Evolutionary conservation across 1,140 invertebrate species (phyloP), one percentile per base, ranked within the genome.

Genomic region (Anadara kagoshimensis): DNA sequence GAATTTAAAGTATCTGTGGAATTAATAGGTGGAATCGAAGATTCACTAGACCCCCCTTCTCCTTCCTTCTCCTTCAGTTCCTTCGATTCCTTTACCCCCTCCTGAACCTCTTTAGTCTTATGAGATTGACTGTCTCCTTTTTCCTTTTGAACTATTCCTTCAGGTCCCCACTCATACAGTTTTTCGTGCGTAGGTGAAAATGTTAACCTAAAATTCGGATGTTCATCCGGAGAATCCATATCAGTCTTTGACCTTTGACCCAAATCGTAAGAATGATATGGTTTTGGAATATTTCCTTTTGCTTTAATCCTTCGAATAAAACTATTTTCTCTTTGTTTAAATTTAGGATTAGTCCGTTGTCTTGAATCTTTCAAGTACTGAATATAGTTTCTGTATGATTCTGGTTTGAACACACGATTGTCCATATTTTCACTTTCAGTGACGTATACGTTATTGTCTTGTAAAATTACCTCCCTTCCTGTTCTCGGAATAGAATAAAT

Each of bases 351-450:
- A 36, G 29, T 36, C 29, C 29, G 29, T 36, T 36, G 29, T 54
- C 74, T 78, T 5, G 75, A 71, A 29, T 78, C 76, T 69, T 78
- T 75, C 16, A 80, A 56, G 18, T 73, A 68, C 49, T 80, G 79
- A 5, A 80, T 44, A 62, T 80, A 80, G 59, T 69, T 76, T 67
- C 74, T 78, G 45, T 75, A 72, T 53, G 64, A 63, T 18, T 59
- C 43, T 11, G 69, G 59, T 16, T 63, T 49, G 24, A 56, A 61
- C 36, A 47, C 61, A 26, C 66, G 56, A 49, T 64, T 44, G 22
- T 43, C 24, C 47, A 61, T 64, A 24, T 14, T 56, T 63, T 63
- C 59, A 53, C 61, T 44, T 3, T 59, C 11, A 53, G 29, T 69
- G 26, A 51, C 47, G 29, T 36, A 36, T 3, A 36, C 29, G 29